Evolutionary conservation across 2,797 vertebrate genomes (phyloP).

Genomic region (Rhinatrema bivittatum): DNA sequence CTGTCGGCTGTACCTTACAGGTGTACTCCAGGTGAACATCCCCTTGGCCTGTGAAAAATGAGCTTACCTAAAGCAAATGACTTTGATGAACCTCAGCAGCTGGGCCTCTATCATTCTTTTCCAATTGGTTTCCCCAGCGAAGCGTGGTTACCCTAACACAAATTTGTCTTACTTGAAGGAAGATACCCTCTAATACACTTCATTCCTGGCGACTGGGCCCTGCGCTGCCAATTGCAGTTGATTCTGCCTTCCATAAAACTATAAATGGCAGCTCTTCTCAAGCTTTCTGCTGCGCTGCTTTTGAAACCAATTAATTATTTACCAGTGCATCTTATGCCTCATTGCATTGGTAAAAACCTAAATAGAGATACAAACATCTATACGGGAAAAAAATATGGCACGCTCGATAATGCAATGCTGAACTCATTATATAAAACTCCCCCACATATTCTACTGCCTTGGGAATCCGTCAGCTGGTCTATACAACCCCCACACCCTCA

Average conservation of each 20-base stretch:
- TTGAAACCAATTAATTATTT: constrained; percentile 35
- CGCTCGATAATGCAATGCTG: constrained; percentile 1
- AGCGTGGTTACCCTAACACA: constrained; percentile 60
- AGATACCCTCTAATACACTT: constrained; percentile 74
- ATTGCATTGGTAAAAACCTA: constrained; percentile 27
- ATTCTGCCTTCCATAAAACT: constrained; percentile 20
- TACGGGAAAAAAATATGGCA: background rate
- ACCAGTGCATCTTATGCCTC: constrained; percentile 18
- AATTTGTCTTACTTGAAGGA: constrained; percentile 95
- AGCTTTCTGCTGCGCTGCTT: constrained; percentile 8
- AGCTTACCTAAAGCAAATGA: constrained; percentile 77
- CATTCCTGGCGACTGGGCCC: constrained; percentile 28
- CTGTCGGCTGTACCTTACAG: constrained; percentile 83
- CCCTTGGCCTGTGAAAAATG: constrained; percentile 96
- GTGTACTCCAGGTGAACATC: constrained; percentile 89
- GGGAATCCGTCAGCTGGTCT: background rate
- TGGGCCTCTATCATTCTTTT: constrained; percentile 93
- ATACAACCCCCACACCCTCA: accelerated
- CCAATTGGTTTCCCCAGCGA: constrained; percentile 87
- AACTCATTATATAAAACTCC: background rate
- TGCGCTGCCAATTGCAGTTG: constrained; percentile 34
- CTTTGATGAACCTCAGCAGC: constrained; percentile 94
- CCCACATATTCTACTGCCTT: too few relatives aligned
- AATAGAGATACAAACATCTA: constrained; percentile 28
- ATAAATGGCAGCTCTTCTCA: constrained; percentile 22